Evolutionary conservation across 2,113 vertebrate species (phyloP), one percentile per base, ranked within the genome.

Genomic region (Typhlomys cinereus): DNA sequence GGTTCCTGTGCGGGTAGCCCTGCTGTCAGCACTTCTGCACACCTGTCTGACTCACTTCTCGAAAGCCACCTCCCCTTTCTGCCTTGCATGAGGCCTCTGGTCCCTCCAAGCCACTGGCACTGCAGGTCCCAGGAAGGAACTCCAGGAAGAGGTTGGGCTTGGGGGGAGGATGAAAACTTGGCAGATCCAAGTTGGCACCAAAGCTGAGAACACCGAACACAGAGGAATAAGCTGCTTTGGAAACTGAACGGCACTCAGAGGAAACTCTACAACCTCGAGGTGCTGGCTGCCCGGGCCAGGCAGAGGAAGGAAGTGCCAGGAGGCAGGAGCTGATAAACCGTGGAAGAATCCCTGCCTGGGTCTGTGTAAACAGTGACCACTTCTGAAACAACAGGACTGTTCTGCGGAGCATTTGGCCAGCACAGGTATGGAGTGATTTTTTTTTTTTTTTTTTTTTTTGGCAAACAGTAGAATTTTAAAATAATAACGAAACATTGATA

Each of bases 61-160:
- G 44, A 7, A 7, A 59, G 44, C 34, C 54, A 80, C 20, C 71
- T 76, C 89, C 34, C 41, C 48, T 52, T 73, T 36, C 54, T 41
- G 44, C 39, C 27, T 66, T 10, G 23, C n/a, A n/a, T n/a, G 66
- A 94, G 36, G 39, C 29, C 69, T 10, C 57, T n/a, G 34, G 39
- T n/a, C 20, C 59, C 17, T 34, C 41, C n/a, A 62, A 48, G 59
- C 66, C 54, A 61, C 57, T 54, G 82, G 52, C 64, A 41, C 79
- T 52, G 61, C 46, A 57, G 86, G 76, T 86, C 61, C 89, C 97
- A 95, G 97, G 97, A 97, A 96, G 52, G 93, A 95, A 98, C 91
- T 96, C 96, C 85, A 95, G 95, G 96, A 98, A 97, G 95, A 90
- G 0, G 50, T 39, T 67, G 64, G 36, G 50, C 36, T 57, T 18